Percentiles rank a stretch among this genome's conserved stretches.
Conservation (phyloP, 37 sponge, comb jelly and placozoan genomes). For the Aphrocallistes beatrix region DNA sequence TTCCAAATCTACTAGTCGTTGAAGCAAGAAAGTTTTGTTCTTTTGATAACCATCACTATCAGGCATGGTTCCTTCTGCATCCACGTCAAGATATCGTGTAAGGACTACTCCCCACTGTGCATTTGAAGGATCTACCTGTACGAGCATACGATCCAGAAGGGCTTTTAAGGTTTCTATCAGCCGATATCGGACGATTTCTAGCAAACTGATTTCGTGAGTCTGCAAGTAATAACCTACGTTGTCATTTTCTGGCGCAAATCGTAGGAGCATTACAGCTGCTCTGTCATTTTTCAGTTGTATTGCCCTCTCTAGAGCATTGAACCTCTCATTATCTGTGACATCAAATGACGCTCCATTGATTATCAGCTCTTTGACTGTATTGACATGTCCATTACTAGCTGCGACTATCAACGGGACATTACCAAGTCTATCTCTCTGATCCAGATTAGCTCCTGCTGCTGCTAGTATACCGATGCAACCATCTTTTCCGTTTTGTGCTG, state of each 20-base stretch:
- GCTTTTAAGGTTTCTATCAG: background rate
- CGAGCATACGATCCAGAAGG: background rate
- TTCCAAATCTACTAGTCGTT: background rate
- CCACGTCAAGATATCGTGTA: background rate
- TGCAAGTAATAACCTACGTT: background rate
- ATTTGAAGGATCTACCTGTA: background rate
- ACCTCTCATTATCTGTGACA: background rate
- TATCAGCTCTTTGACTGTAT: background rate
- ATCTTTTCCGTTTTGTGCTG: constrained; percentile 1
- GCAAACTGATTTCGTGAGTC: background rate
- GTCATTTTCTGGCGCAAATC: background rate
- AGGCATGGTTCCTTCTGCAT: background rate
- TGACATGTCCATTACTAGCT: background rate
- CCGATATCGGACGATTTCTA: background rate
- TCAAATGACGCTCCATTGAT: background rate
- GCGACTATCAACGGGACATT: background rate
- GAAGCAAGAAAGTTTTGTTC: background rate
- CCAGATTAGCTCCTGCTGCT: background rate
- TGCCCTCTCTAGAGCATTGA: background rate
- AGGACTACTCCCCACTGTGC: background rate
- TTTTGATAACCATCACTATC: background rate
- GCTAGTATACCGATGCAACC: constrained; percentile 6
- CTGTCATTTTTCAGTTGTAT: background rate
- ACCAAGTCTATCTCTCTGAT: background rate
- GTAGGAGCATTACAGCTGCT: background rate